These are phyloP conservation scores for Drosophila gunungcola DNA, from an alignment of 1,140 invertebrate genomes.

Conservation along the genomic window DNA sequence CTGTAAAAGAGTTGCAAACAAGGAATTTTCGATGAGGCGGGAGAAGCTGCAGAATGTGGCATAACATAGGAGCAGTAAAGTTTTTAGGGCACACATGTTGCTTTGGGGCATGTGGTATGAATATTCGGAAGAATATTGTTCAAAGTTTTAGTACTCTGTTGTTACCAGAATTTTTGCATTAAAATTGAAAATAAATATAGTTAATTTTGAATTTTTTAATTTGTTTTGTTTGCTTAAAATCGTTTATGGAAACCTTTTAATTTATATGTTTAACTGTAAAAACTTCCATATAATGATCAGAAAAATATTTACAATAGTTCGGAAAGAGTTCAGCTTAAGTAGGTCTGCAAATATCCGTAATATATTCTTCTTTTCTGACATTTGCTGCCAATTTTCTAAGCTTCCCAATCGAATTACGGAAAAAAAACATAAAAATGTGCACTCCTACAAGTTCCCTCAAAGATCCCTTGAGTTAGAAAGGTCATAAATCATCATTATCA, in stretches of 20 bases:
- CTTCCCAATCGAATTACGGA: conserved; percentile 1
- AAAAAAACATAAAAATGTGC: conserved; percentile 5
- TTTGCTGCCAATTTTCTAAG: background rate
- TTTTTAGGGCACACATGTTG: conserved; percentile 51
- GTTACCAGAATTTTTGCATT: background rate
- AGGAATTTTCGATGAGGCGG: conserved; percentile 13
- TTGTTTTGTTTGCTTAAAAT: too few relatives aligned
- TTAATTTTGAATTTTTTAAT: too few relatives aligned
- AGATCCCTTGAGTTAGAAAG: conserved; percentile 22
- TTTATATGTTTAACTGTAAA: too few relatives aligned
- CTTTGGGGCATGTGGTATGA: conserved; percentile 14
- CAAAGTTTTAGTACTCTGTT: conserved; percentile 21
- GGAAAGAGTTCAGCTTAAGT: background rate
- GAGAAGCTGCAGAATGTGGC: conserved; percentile 19
- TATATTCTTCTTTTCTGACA: background rate
- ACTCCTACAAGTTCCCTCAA: background rate
- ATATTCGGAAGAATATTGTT: background rate
- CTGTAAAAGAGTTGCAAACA: conserved; percentile 49
- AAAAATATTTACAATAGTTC: background rate
- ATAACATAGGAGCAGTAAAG: conserved; percentile 30
- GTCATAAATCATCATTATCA: conserved; percentile 53
- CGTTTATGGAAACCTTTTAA: too few relatives aligned
- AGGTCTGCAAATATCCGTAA: background rate
- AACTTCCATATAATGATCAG: too few relatives aligned
- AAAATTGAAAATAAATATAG: background rate